Percentiles rank a stretch among this genome's conserved stretches.
Evolutionary conservation across 2,797 vertebrate genomes (phyloP).

Genomic region (Distichodus sexfasciatus): DNA sequence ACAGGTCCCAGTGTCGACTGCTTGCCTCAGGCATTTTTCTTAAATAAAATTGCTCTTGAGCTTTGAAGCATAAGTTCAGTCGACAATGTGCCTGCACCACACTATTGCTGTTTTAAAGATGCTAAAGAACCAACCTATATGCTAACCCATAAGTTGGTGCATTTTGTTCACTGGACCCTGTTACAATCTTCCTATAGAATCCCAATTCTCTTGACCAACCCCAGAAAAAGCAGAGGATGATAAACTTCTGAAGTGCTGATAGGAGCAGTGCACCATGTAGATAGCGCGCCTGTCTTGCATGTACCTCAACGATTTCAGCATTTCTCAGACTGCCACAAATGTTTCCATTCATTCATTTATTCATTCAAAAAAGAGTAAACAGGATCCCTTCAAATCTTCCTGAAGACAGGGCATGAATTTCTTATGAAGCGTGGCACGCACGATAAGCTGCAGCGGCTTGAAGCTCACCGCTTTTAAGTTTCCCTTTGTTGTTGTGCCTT

Average conservation of each 20-base stretch:
- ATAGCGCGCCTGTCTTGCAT: background rate
- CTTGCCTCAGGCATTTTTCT: background rate
- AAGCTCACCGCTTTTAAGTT: slow-evolving; percentile 65
- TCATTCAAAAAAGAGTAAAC: background rate
- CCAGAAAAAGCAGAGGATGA: background rate
- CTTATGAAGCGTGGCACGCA: slow-evolving; percentile 61
- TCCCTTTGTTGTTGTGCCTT: slow-evolving; percentile 44
- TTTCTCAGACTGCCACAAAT: slow-evolving; percentile 52
- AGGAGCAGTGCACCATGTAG: background rate
- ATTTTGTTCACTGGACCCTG: background rate
- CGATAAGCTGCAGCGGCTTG: slow-evolving; percentile 59
- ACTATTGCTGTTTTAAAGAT: background rate
- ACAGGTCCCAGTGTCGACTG: background rate
- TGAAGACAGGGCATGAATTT: slow-evolving; percentile 62
- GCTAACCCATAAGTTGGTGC: background rate
- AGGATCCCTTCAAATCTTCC: slow-evolving; percentile 50
- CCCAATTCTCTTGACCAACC: background rate
- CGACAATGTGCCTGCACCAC: background rate
- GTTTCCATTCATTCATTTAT: slow-evolving; percentile 49
- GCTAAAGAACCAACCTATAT: background rate
- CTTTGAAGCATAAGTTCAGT: background rate
- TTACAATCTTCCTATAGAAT: background rate
- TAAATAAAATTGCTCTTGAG: background rate
- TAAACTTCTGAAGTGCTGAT: too few species aligned
- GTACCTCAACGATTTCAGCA: slow-evolving; percentile 9